Base-by-base conservation (phyloP, 2,888 invertebrate species). In the Monochamus alternatus region DNA sequence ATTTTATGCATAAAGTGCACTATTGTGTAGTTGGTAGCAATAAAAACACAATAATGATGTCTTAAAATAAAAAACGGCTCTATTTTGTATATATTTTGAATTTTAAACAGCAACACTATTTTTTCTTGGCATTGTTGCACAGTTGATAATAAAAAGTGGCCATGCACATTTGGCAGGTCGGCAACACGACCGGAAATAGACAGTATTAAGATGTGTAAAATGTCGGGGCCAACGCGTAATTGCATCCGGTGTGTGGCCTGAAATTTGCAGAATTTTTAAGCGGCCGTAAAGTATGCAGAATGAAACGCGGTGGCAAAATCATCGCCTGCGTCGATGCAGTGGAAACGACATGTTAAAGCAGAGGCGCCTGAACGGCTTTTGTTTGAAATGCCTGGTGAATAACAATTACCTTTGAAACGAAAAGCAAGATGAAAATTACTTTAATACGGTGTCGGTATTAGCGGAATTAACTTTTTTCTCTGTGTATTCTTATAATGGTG, bases 201-300 rank as follows among this genome's bases (percentile, higher is more conserved):
- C 44, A 14, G 3, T 44, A 64, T 64, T 43, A n/a, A 64, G 64
- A 64, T 64, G 64, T 64, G 64, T 43, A 43, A 64, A 64, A 64
- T 64, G 55, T 55, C 22, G 14, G 5, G 4, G n/a, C 5, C 8
- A 8, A 55, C n/a, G 64, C 43, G 31, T 64, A 43, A 38, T 64
- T 43, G n/a, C 44, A 64, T 64, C 64, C 64, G 64, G 64, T 64
- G 62, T 12, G 32, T 55, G 5, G n/a, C 14, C 55, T 55, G 55
- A 55, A 55, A 55, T 55, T 55, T 55, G 55, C 55, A 55, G 55
- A 55, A 55, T 55, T 55, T 55, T 55, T 55, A 55, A 55, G n/a
- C 14, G 55, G 55, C n/a, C 55, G 55, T 55, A 55, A 55, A 55
- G 22, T 7, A 55, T 55, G 10, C 55, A 55, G 55, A 22, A 55